Evolutionary conservation across 2,797 vertebrate species (phyloP).

Genomic region (Lindbergichthys nudifrons): DNA sequence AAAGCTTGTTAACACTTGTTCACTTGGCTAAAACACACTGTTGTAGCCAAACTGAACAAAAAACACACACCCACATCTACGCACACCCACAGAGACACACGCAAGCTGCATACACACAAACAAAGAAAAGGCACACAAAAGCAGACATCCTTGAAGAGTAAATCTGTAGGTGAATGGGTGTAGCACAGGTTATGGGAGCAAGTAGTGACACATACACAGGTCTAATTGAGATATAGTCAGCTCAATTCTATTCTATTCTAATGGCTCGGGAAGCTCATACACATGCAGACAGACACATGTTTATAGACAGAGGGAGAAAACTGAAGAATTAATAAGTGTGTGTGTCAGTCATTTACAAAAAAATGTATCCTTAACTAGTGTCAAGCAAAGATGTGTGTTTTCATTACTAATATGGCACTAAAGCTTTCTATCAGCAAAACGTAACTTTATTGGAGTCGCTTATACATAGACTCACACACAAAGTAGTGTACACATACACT

Average conservation of each 20-base stretch:
- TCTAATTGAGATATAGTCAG: not conserved
- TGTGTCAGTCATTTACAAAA: no score
- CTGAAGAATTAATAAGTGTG: not conserved
- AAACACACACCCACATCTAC: conserved; percentile 55
- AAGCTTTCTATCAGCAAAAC: conserved; percentile 1
- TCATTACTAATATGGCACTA: not conserved
- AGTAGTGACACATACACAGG: conserved; percentile 40
- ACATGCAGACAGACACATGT: not conserved
- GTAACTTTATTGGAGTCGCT: not conserved
- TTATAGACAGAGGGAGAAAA: not conserved
- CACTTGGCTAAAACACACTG: conserved; percentile 67
- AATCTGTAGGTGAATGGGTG: conserved; percentile 25
- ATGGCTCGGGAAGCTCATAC: conserved; percentile 21
- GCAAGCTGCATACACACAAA: conserved; percentile 23
- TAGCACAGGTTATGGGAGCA: conserved; percentile 26
- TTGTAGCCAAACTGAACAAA: conserved; percentile 58
- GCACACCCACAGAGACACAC: conserved; percentile 38
- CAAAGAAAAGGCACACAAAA: conserved; percentile 35
- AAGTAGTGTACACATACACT: not conserved
- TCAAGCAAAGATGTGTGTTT: not conserved
- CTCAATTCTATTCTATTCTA: not conserved
- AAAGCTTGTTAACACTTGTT: conserved; percentile 85
- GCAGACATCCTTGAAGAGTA: conserved; percentile 1
- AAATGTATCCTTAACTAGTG: no score
- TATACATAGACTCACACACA: not conserved